A percentile compares a stretch with the other conserved stretches of the same genome.
Evolutionary conservation across 1,140 invertebrate genomes (phyloP).

Genomic region (Meloidogyne floridensis): DNA sequence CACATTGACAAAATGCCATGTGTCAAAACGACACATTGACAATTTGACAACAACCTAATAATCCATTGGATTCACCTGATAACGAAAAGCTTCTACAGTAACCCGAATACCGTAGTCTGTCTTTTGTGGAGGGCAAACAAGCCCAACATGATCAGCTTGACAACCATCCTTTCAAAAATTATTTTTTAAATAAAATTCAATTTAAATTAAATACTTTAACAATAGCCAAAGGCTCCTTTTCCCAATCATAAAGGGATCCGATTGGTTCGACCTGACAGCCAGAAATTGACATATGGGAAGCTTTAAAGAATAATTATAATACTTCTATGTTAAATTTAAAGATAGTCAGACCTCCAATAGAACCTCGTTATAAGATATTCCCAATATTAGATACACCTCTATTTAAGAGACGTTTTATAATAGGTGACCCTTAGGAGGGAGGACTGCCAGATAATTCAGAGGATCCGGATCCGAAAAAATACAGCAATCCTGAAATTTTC

Average conservation of each 20-base stretch:
- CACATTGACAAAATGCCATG: too few species aligned
- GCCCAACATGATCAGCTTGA: constrained; percentile 62
- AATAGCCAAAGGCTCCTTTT: constrained; percentile 63
- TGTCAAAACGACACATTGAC: too few species aligned
- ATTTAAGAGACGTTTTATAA: too few species aligned
- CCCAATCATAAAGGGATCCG: constrained; percentile 62
- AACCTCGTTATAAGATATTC: too few species aligned
- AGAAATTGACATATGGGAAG: constrained; percentile 62
- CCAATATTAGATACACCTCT: too few species aligned
- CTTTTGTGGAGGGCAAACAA: constrained; percentile 61
- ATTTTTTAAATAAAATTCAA: not conserved
- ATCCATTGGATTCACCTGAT: constrained; percentile 28
- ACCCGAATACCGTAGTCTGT: constrained; percentile 64
- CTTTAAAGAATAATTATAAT: constrained; percentile 30
- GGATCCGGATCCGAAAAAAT: too few species aligned
- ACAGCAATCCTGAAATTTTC: too few species aligned
- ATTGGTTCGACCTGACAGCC: constrained; percentile 66
- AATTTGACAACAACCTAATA: not conserved
- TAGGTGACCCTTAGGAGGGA: too few species aligned
- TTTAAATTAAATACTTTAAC: constrained; percentile 33
- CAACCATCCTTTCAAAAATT: constrained; percentile 53
- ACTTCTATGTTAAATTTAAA: too few species aligned
- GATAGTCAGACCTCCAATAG: too few species aligned
- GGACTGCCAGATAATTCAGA: too few species aligned
- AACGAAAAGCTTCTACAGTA: constrained; percentile 64